phyloP scores from a whole-genome alignment of 1,140 invertebrate species.

The Lepidurus packardi region DNA sequence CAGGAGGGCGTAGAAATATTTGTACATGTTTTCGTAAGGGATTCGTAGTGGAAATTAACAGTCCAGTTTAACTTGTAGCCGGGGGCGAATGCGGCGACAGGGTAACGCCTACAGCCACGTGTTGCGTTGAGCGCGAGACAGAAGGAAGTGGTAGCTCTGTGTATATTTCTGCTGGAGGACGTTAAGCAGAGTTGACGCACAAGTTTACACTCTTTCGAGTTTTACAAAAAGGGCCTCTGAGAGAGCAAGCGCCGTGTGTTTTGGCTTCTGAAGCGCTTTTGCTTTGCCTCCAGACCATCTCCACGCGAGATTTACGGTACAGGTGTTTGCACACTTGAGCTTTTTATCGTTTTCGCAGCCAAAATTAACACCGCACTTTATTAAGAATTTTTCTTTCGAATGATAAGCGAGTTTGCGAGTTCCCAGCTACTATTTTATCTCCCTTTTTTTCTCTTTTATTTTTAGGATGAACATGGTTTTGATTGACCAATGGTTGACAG shows the following conservation, averaged over 20 bases:
- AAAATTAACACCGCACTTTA: conserved; percentile 9
- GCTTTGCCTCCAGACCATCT: neutral
- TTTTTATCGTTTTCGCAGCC: neutral
- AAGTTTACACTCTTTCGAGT: neutral
- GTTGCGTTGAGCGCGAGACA: neutral
- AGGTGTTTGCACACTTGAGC: conserved; percentile 5
- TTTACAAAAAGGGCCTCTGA: neutral
- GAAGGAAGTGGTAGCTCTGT: neutral
- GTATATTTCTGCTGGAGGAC: neutral
- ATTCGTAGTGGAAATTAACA: too few relatives aligned
- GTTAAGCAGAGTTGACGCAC: neutral
- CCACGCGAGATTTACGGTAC: neutral
- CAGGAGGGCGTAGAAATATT: neutral
- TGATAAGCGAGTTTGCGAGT: neutral
- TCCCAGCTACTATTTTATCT: neutral
- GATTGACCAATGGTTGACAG: neutral
- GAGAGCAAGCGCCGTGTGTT: conserved; percentile 11
- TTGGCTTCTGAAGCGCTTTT: neutral
- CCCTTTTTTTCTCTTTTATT: neutral
- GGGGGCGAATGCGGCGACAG: neutral
- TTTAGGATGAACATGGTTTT: neutral
- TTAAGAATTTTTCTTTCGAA: neutral
- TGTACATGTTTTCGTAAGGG: too few relatives aligned
- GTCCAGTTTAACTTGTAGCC: neutral
- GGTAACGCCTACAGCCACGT: neutral